These are phyloP conservation scores for Pteruthius melanotis DNA, from an alignment of 2,113 vertebrate genomes.

Conservation along the genomic window DNA sequence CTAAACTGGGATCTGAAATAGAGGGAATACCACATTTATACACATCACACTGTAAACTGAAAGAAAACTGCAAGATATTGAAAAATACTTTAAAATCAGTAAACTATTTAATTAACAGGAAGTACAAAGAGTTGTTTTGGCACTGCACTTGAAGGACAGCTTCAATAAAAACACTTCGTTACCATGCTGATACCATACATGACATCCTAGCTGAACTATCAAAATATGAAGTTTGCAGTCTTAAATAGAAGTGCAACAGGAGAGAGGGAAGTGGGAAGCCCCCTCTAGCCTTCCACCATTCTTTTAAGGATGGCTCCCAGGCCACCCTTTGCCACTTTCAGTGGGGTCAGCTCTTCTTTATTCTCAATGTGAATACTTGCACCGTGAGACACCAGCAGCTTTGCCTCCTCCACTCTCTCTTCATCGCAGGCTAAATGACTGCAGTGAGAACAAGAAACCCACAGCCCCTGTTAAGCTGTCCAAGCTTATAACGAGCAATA, in stretches of 20 bases:
- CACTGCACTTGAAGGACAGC: not conserved
- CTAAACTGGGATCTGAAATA: not conserved
- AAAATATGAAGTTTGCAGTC: not conserved
- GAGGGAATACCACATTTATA: not conserved
- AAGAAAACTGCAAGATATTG: not conserved
- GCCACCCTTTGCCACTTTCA: constrained; percentile 87
- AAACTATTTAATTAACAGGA: not conserved
- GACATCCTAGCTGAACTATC: not conserved
- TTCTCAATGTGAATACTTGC: constrained; percentile 97
- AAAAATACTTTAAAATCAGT: not conserved
- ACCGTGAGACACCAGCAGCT: constrained; percentile 89
- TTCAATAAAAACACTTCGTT: not conserved
- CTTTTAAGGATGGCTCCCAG: constrained; percentile 82
- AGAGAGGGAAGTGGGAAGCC: not conserved
- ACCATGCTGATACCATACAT: not conserved
- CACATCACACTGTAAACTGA: not conserved
- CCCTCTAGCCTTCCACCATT: constrained; percentile 84
- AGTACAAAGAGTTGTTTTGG: constrained; percentile 7
- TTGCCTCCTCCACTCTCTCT: constrained; percentile 91
- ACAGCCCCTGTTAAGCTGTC: not conserved
- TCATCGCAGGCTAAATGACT: constrained; percentile 98
- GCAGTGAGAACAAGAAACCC: constrained; percentile 56
- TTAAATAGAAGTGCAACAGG: not conserved
- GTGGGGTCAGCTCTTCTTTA: constrained; percentile 92
- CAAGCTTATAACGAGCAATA: not conserved